A percentile compares a stretch with the other conserved stretches of the same genome.
phyloP scores from a whole-genome alignment of 2,113 vertebrate genomes.

The Lasiurus borealis region DNA sequence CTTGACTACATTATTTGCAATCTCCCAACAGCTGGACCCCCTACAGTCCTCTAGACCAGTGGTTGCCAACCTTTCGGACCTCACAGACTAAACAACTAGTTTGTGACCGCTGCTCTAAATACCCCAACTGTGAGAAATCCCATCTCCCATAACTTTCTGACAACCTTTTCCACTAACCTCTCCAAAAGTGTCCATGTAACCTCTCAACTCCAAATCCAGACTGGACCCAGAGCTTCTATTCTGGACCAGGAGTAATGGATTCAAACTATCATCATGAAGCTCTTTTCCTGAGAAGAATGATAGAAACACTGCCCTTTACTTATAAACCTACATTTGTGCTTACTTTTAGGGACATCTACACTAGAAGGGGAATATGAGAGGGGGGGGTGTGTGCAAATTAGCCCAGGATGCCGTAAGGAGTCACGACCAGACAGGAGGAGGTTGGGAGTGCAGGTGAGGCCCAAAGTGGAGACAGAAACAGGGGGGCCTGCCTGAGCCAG shows the following conservation, averaged over 20 bases:
- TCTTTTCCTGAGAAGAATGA: not conserved
- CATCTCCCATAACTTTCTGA: not conserved
- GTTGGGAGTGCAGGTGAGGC: too few species aligned
- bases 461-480: too few species aligned
- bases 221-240: constrained; percentile 17
- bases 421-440: too few species aligned
- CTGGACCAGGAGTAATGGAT: not conserved
- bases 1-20: not conserved
- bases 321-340: not conserved
- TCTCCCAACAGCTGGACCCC: not conserved
- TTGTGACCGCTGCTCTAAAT: not conserved
- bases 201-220: not conserved
- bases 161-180: not conserved
- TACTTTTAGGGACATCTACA: not conserved
- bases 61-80: too few species aligned
- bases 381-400: too few species aligned
- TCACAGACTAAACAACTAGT: too few species aligned
- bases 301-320: not conserved
- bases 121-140: not conserved
- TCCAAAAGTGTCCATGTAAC: not conserved
- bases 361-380: not conserved
- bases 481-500: too few species aligned
- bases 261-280: not conserved
- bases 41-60: not conserved
- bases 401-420: too few species aligned